These are phyloP conservation scores for Agrotis segetum DNA, from an alignment of 2,888 invertebrate genomes.

Conservation along the genomic window DNA sequence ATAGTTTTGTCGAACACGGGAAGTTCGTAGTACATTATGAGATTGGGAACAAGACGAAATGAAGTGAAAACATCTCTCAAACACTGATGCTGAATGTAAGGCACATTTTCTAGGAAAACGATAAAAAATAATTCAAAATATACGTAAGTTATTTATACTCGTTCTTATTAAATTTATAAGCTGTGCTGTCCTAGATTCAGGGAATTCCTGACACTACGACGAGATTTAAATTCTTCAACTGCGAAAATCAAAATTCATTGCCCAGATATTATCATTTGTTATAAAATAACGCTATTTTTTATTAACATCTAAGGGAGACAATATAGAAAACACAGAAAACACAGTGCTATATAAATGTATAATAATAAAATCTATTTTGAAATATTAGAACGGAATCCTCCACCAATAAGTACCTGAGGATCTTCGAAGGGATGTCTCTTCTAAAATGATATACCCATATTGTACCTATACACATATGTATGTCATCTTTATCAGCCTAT, in stretches of 20 bases:
- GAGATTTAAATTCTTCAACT: constrained; percentile 54
- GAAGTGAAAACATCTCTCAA: constrained; percentile 4
- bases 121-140: constrained; percentile 41
- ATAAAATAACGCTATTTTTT: constrained; percentile 32
- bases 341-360: not conserved
- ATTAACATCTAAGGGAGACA: constrained; percentile 27
- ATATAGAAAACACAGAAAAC: no score
- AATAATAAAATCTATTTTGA: not conserved
- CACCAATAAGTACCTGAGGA: not conserved
- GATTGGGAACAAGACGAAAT: not conserved
- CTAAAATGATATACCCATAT: not conserved
- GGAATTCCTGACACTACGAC: constrained; percentile 46
- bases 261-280: constrained; percentile 42
- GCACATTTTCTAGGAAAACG: constrained; percentile 28
- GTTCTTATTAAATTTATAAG: constrained; percentile 63
- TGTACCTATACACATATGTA: no score
- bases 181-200: constrained; percentile 60
- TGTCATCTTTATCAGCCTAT: no score
- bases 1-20: not conserved
- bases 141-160: constrained; percentile 49
- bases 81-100: no score
- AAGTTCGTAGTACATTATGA: not conserved
- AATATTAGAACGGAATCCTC: not conserved
- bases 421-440: not conserved
- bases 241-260: constrained; percentile 44